Conservation (phyloP, 2,797 vertebrate genomes). For the Typhlichthys subterraneus region DNA sequence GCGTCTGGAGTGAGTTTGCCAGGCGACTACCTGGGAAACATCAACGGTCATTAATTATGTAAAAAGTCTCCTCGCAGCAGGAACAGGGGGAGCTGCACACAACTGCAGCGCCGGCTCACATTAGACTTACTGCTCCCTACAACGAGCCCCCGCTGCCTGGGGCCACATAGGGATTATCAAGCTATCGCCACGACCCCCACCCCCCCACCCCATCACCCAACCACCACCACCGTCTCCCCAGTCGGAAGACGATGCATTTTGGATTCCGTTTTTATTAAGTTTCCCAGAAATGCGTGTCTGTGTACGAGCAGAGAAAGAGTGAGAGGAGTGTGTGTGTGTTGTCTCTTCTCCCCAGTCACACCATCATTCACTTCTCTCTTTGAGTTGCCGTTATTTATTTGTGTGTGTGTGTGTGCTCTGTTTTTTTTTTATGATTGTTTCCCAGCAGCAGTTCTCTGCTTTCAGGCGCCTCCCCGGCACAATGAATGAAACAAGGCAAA, state of each 20-base stretch:
- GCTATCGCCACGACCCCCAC: constrained; percentile 58
- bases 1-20: constrained; percentile 76
- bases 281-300: constrained; percentile 42
- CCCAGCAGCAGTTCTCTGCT: constrained; percentile 48
- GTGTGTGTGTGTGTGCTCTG: no score
- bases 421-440: no score
- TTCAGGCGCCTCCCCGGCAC: constrained; percentile 38
- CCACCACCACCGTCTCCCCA: background rate
- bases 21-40: constrained; percentile 84
- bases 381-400: background rate
- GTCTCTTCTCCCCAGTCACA: constrained; percentile 59
- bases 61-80: constrained; percentile 76
- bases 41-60: constrained; percentile 87
- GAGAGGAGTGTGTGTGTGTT: constrained; percentile 56
- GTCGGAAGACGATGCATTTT: constrained; percentile 7
- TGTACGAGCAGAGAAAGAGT: constrained; percentile 59
- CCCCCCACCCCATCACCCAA: constrained; percentile 15
- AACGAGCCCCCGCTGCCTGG: constrained; percentile 72
- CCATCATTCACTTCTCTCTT: constrained; percentile 63
- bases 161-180: constrained; percentile 69
- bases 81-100: constrained; percentile 64
- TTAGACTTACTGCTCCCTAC: constrained; percentile 75
- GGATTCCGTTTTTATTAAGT: constrained; percentile 63
- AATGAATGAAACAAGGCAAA: constrained; percentile 66
- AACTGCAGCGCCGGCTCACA: constrained; percentile 70